These are phyloP conservation scores for Perca schrenkii DNA, from an alignment of 2,113 vertebrate species.

Conservation along the genomic window DNA sequence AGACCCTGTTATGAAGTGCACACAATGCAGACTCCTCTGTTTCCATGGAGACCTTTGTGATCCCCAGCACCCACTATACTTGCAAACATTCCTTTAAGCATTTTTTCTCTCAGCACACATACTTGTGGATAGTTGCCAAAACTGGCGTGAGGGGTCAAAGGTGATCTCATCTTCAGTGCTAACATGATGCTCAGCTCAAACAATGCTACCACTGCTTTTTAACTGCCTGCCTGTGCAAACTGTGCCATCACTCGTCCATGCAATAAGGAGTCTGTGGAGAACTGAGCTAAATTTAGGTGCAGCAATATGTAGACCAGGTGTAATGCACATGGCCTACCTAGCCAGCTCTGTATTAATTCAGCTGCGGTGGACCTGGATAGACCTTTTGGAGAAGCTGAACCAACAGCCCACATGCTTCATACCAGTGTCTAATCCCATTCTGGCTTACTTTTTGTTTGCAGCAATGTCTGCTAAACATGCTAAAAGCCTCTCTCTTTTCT, in stretches of 20 bases:
- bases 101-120: conserved; percentile 29
- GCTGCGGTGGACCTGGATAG: conserved; percentile 30
- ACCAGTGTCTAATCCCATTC: conserved; percentile 37
- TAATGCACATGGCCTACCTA: conserved; percentile 76
- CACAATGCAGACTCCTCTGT: conserved; percentile 69
- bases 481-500: conserved; percentile 32
- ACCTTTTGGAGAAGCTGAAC: conserved; percentile 21
- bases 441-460: conserved; percentile 38
- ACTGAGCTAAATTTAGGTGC: conserved; percentile 77
- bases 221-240: conserved; percentile 49
- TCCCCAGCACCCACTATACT: conserved; percentile 48
- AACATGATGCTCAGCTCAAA: conserved; percentile 23
- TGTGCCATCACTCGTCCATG: conserved; percentile 57
- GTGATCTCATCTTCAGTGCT: conserved; percentile 33
- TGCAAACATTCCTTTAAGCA: conserved; percentile 44
- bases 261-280: conserved; percentile 64
- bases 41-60: conserved; percentile 79
- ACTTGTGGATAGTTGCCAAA: conserved; percentile 4
- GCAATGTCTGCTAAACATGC: conserved; percentile 14
- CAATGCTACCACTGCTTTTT: not conserved
- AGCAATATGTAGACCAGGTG: conserved; percentile 78
- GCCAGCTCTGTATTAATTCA: conserved; percentile 36
- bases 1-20: conserved; percentile 57
- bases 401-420: conserved; percentile 22
- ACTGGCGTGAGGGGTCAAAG: conserved; percentile 33